These are phyloP conservation scores for Littorina saxatilis DNA, from an alignment of 1,140 invertebrate genomes.

Conservation along the genomic window DNA sequence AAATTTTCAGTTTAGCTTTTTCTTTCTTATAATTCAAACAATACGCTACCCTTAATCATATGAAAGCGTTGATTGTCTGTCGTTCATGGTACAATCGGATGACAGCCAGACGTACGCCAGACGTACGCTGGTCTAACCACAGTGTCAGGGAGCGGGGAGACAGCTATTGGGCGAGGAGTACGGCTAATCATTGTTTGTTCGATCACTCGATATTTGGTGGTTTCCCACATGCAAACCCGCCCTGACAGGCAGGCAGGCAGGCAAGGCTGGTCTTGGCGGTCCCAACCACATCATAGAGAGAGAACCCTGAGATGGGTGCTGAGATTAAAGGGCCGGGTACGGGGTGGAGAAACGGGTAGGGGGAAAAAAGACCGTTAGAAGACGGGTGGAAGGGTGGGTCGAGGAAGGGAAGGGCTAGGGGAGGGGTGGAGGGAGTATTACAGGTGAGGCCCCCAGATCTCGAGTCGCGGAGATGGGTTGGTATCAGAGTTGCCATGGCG, in stretches of 20 bases:
- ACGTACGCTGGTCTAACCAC: too few species aligned
- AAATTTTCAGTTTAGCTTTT: too few species aligned
- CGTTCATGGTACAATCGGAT: too few species aligned
- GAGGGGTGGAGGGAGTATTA: not conserved
- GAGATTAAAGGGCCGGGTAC: constrained; percentile 14
- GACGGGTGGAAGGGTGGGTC: too few species aligned
- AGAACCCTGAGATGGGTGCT: not conserved
- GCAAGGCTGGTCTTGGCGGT: not conserved
- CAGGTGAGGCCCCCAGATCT: too few species aligned
- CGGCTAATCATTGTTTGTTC: constrained; percentile 14
- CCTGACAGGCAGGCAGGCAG: not conserved
- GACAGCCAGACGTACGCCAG: too few species aligned
- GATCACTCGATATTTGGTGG: not conserved
- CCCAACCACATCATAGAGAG: constrained; percentile 3
- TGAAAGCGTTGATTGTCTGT: too few species aligned
- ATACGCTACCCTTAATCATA: too few species aligned
- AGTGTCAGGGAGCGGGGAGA: too few species aligned
- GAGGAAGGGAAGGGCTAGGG: not conserved
- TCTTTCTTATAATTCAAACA: too few species aligned
- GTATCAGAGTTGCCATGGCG: constrained; percentile 32
- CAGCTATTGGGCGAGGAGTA: too few species aligned
- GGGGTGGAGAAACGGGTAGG: not conserved
- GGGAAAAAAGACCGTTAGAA: too few species aligned
- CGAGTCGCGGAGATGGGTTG: constrained; percentile 4
- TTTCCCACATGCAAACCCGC: constrained; percentile 16